Evolutionary conservation across 2,797 vertebrate species (phyloP), one percentile per base, ranked within the genome.

Genomic region (Aldrovandia affinis): DNA sequence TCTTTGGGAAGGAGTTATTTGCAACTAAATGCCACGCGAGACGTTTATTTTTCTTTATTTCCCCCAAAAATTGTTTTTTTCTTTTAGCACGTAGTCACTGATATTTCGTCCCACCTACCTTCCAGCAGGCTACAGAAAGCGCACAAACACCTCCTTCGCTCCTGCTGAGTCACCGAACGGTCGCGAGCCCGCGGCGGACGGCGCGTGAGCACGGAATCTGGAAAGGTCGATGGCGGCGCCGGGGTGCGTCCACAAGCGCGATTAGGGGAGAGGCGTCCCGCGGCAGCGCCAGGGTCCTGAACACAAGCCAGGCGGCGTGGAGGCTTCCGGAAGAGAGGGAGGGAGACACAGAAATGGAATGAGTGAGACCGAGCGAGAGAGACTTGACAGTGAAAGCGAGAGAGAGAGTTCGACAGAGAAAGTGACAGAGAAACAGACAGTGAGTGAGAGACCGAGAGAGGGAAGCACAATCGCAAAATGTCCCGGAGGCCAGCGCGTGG

Each of bases 21-120:
- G 85, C 83, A 79, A 83, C 84, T 88, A 88, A 87, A 87, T 85
- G 88, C 85, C 39, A 54, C 25, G 79, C 50, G 20, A 55, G 79
- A 20, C 59, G 79, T 39, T 70, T 70, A 36, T 39, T 6, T 47
- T 12, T 3, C 1, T 50, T 59, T 30, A 63, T 81, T 42, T 28
- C 8, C 6, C 36, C 42, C 10, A n/a, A n/a, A n/a, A n/a, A n/a
- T 15, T n/a, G 12, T 50, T 50, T 90, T 90, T 80, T 88, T 70
- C 87, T 90, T 82, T 83, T 80, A 88, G 77, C 80, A 91, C 89
- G 91, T 90, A 88, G 88, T 83, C 88, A 89, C 91, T 86, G 85
- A 87, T 84, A 89, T 91, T 90, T 88, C 81, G 88, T 91, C 89
- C 89, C 28, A 85, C 88, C 89, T 88, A 88, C 83, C 88, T 55